Evolutionary conservation across 2,888 invertebrate genomes (phyloP), one percentile per base, ranked within the genome.

Genomic region (Scaeva pyrastri): DNA sequence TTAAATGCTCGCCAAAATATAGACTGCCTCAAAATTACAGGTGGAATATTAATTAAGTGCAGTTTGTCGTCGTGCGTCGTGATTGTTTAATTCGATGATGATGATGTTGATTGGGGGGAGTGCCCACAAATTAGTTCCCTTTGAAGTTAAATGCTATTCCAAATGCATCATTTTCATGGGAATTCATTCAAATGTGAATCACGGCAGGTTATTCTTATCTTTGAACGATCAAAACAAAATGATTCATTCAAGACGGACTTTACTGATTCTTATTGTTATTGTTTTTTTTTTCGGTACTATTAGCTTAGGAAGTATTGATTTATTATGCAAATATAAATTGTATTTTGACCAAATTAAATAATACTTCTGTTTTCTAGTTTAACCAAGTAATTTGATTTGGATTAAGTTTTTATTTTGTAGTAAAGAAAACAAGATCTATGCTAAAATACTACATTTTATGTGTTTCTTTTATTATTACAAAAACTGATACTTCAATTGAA

Each of bases 1-100:
- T 71, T 72, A 64, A 80, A 80, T 73, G 74, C 52, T 81, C 39
- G 68, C 39, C 11, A 19, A 68, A 68, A 70, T 26, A 55, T 26
- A 45, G 55, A 60, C 14, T 50, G 48, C 43, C 31, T 11, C 14
- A 21, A 39, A 45, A 12, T 21, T 21, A 68, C 78, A 70, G 62
- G 48, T 56, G 83, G 73, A 78, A 83, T 74, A 78, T 78, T 74
- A 78, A 83, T 64, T 10, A 58, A 41, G 19, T 23, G 39, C 31
- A 31, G 31, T 31, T 31, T 31, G 31, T n/a, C 31, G 8, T 31
- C 31, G 10, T 56, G 3, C 19, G 19, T 66, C 62, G 64, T 66
- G 74, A 31, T 43, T 8, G 7, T 45, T 41, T 45, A 55, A 43
- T 19, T 19, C 14, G 16, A 70, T 70, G 21, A 8, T 19, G n/a